Evolutionary conservation across 2,888 invertebrate genomes (phyloP), one percentile per base, ranked within the genome.

Genomic region (Hirtodrosophila alboralis): DNA sequence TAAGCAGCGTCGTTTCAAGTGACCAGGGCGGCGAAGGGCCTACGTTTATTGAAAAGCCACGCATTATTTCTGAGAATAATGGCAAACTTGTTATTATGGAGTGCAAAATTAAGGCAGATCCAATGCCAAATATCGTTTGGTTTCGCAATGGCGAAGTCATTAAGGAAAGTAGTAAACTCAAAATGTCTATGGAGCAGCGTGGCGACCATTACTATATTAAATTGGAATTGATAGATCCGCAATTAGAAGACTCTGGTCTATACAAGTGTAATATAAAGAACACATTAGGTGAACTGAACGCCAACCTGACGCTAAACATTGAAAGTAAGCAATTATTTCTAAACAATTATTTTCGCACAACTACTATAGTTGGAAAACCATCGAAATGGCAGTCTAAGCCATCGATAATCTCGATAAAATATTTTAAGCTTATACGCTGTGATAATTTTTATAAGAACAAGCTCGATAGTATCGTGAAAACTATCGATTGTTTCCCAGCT

Each of bases 191-290:
- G 89, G 95, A 95, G 89, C 95, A 95, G 69, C 92, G 93, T 54
- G 94, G 94, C 45, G 96, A 96, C 86, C 93, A 96, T 75, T 97
- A 96, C 91, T 95, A 96, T 84, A 96, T 98, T 59, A 94, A 95
- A 90, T 91, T 98, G 76, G 96, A 96, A 91, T 92, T 97, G 31
- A 93, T 94, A 86, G 97, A 98, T 91, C 98, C 98, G 71, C 96
- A 96, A 88, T 93, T 97, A 69, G 96, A 96, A 88, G 99, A 99
- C 92, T 98, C 98, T 84, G 99, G 99, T 75, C 93, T 98, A 67
- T 99, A 99, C 92, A 98, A 98, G 91, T 98, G 99, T 91, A 98
- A 97, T 88, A 97, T 98, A 87, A 98, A 97, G 91, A 99, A 98
- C 91, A 94, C 95, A 87, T 94, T 96, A 89, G 99, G 99, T 83